Evolutionary conservation across 2,888 invertebrate species (phyloP), one percentile per base, ranked within the genome.

Genomic region (Drosophila paramelanica): DNA sequence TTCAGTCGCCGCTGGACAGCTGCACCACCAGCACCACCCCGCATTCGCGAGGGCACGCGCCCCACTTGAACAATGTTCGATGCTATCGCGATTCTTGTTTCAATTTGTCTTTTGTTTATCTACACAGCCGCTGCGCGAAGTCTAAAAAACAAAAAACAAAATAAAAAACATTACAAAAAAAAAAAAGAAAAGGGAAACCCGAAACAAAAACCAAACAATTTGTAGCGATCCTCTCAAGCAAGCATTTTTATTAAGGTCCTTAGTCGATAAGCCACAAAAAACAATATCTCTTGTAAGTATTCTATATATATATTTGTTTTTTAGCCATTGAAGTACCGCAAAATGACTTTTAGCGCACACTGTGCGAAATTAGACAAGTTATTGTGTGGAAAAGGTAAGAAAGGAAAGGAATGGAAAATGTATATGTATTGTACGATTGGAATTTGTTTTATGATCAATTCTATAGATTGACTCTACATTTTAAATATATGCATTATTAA

Each of bases 41-140:
- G 31, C 3, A 8, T 31, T 31, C 1, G 31, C 31, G 31, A 31
- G 31, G 31, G 31, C 31, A 31, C 31, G 31, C 31, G 31, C 31
- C 7, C 31, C 31, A 42, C 45, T 47, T 50, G 43, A 43, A 17
- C 25, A 41, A 36, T 43, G 56, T 62, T 68, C 67, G 69, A 77
- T 59, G 56, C 49, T 73, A 73, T 77, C 78, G 45, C 64, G 33
- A 55, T 65, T 58, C 69, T 53, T 61, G 42, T 76, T 76, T 76
- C 74, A 76, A 73, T 78, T 76, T 73, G 69, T 68, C 60, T 61
- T 58, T 73, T 68, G 38, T 49, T 61, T 62, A 57, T 42, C 74
- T 17, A 31, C 20, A 23, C 11, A 33, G 11, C 20, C n/a, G 20
- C 3, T 6, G 33, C 14, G 14, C 31, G 8, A 8, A 8, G 31